Conservation (phyloP, 2,797 vertebrate species). For the Hoplostethus atlanticus region DNA sequence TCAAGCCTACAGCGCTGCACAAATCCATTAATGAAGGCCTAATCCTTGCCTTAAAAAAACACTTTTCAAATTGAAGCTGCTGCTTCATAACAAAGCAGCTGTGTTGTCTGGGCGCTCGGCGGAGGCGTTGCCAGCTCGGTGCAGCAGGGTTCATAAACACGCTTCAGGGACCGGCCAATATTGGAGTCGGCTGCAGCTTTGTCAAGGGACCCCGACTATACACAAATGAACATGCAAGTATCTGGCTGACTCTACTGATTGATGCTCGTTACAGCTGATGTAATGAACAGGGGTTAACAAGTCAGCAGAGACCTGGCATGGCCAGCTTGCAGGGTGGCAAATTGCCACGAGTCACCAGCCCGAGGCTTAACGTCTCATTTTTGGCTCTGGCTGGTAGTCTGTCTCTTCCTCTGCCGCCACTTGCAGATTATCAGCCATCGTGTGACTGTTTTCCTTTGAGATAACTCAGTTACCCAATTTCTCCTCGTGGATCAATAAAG, state of each 20-base stretch:
- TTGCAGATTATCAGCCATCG: no score
- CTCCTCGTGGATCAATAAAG: not conserved
- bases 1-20: conserved; percentile 37
- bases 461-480: not conserved
- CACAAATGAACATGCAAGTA: conserved; percentile 7
- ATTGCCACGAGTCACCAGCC: not conserved
- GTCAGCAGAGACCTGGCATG: conserved; percentile 7
- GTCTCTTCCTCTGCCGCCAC: not conserved
- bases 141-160: not conserved
- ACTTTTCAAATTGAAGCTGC: conserved; percentile 31
- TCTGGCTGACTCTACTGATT: not conserved
- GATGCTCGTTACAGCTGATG: not conserved
- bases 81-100: conserved; percentile 62
- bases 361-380: not conserved
- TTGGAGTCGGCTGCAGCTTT: conserved; percentile 6
- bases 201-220: conserved; percentile 3
- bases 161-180: no score
- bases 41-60: conserved; percentile 42
- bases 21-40: conserved; percentile 65
- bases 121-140: conserved; percentile 11
- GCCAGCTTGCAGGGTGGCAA: not conserved
- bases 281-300: not conserved
- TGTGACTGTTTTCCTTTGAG: not conserved
- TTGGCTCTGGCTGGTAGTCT: not conserved
- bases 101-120: conserved; percentile 13